Evolutionary conservation across 1,140 invertebrate genomes (phyloP).

Genomic region (Aphis gossypii): DNA sequence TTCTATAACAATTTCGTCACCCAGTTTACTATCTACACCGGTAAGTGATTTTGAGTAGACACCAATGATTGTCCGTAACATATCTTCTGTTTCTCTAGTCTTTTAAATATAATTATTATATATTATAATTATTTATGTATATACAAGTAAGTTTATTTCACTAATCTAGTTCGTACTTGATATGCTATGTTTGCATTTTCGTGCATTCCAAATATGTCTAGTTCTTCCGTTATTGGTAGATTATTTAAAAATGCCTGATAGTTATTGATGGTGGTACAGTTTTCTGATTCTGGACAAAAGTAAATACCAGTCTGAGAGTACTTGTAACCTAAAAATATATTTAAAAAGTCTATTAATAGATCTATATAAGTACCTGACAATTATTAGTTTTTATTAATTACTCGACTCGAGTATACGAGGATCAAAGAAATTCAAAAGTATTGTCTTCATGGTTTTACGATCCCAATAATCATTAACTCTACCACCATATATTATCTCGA

Average conservation of each 20-base stretch:
- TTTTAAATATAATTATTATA: background rate
- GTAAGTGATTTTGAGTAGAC: slow-evolving; percentile 73
- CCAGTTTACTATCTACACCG: slow-evolving; percentile 71
- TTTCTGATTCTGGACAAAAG: slow-evolving; percentile 73
- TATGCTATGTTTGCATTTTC: slow-evolving; percentile 88
- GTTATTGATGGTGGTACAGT: slow-evolving; percentile 65
- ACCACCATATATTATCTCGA: slow-evolving; percentile 89
- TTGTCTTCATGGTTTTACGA: slow-evolving; percentile 82
- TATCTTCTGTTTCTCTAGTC: slow-evolving; percentile 15
- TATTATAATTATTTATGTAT: background rate
- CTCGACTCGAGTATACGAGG: slow-evolving; percentile 71
- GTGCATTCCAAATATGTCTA: slow-evolving; percentile 89
- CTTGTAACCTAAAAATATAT: slow-evolving; percentile 63
- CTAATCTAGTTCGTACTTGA: slow-evolving; percentile 28
- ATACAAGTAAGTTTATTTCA: background rate
- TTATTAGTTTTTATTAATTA: slow-evolving; percentile 64
- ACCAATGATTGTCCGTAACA: slow-evolving; percentile 75
- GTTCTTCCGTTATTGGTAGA: slow-evolving; percentile 63
- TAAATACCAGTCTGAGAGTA: slow-evolving; percentile 73
- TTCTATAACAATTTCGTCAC: slow-evolving; percentile 77
- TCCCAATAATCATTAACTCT: slow-evolving; percentile 91
- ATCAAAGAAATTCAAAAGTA: slow-evolving; percentile 81
- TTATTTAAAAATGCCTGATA: slow-evolving; percentile 34
- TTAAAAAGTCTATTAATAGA: background rate
- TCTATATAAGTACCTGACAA: background rate